Base-by-base conservation (phyloP, 2,888 invertebrate genomes). In the Spisula solida region DNA sequence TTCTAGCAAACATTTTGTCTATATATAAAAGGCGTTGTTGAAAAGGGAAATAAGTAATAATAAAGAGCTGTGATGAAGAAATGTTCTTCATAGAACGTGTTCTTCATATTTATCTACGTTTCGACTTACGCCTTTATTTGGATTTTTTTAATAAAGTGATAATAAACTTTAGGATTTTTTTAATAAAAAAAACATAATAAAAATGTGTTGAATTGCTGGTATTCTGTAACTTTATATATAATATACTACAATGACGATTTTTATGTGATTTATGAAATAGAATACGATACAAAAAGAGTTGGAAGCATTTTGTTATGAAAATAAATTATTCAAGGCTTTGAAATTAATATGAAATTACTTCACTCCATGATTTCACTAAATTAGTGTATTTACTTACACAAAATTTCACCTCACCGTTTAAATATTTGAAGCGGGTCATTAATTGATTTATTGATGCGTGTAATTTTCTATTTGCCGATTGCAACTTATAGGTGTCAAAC, bases 401-500 rank as follows among this genome's bases (percentile, higher is more conserved):
- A 66, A 66, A 5, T 66, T 66, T 66, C n/a, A 25, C 60, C 60
- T 10, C 60, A 66, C 60, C n/a, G n/a, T 66, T 25, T 25, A 66
- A 66, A 66, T 66, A 75, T 84, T 84, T 84, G 82, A 89, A 85
- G 86, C 80, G 60, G 75, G 18, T 86, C 82, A 83, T 89, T 86
- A 80, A 89, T 31, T 60, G 55, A 55, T 60, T 56, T 47, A 86
- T 66, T 81, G 82, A 83, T 41, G 70, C 60, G 81, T 86, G 83
- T 86, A 89, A 89, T 89, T 86, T 81, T 60, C 31, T 1, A 2
- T n/a, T 82, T 79, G 80, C 82, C 47, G 14, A 66, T 8, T 41
- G 51, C 8, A 41, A 60, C 48, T 25, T 25, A 48, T 41, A 80
- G 31, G 41, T 60, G 60, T 66, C 25, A 66, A 12, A 51, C 16